Conservation (phyloP, 64 coral and sea anemone species). For the Montipora capricornis region DNA sequence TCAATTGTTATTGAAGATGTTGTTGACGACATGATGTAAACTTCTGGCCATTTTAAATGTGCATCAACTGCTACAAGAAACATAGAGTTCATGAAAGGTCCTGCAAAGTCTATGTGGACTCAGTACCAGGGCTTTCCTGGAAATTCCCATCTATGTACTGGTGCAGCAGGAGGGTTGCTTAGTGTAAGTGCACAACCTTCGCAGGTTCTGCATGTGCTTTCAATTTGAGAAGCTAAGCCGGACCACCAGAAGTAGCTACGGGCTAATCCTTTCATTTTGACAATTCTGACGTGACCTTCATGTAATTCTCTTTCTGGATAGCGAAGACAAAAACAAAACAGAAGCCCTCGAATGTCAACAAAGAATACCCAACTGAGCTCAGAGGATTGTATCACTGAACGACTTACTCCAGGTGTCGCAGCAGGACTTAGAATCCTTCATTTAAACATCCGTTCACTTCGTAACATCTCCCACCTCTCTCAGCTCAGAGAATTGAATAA, state of each 20-base stretch:
- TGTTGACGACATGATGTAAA: constrained; percentile 16
- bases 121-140: not conserved
- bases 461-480: too few relatives aligned
- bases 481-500: too few relatives aligned
- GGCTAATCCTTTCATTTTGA: constrained; percentile 47
- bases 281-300: constrained; percentile 36
- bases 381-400: too few relatives aligned
- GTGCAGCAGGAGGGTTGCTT: not conserved
- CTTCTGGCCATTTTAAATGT: constrained; percentile 44
- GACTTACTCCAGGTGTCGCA: too few relatives aligned
- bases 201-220: not conserved
- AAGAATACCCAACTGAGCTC: too few relatives aligned
- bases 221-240: constrained; percentile 17
- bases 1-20: constrained; percentile 12
- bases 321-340: too few relatives aligned
- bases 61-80: constrained; percentile 40
- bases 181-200: not conserved
- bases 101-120: too few relatives aligned
- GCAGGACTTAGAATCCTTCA: too few relatives aligned
- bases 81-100: not conserved
- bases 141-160: constrained; percentile 7
- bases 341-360: too few relatives aligned
- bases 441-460: too few relatives aligned
- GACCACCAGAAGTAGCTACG: constrained; percentile 52
- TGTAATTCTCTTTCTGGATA: not conserved